Percentiles rank a stretch among this genome's conserved stretches.
Evolutionary conservation across 2,113 vertebrate genomes (phyloP).

Genomic region (Periophthalmus modestus): DNA sequence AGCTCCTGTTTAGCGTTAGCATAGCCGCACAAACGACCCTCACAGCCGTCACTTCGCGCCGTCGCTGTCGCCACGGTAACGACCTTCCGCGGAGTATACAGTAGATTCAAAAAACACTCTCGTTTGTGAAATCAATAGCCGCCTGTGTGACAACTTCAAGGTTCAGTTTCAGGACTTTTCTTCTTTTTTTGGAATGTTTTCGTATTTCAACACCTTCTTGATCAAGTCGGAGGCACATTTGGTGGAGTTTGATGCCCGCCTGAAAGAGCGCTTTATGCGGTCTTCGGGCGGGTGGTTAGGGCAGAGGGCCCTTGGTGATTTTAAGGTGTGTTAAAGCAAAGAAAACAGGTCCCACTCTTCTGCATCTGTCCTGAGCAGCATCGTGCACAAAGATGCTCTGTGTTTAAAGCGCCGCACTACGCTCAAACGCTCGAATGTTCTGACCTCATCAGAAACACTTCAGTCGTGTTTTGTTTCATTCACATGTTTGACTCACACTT

Average conservation of each 20-base stretch:
- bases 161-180: constrained; percentile 35
- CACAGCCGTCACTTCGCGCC: constrained; percentile 52
- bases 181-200: constrained; percentile 37
- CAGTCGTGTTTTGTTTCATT: no score
- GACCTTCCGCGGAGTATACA: constrained; percentile 47
- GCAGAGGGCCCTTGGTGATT: constrained; percentile 52
- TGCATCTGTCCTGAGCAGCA: no score
- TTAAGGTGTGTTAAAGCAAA: constrained; percentile 69
- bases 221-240: constrained; percentile 55
- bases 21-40: constrained; percentile 59
- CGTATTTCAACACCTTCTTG: constrained; percentile 55
- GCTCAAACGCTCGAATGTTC: not conserved
- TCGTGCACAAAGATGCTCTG: constrained; percentile 78
- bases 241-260: constrained; percentile 43
- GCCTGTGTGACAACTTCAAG: constrained; percentile 51
- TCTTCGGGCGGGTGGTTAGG: constrained; percentile 27
- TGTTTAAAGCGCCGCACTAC: constrained; percentile 25
- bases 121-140: constrained; percentile 59
- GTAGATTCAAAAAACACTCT: constrained; percentile 50
- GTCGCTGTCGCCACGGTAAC: constrained; percentile 36
- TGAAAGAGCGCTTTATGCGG: constrained; percentile 71
- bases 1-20: constrained; percentile 27
- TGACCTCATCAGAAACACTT: no score
- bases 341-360: constrained; percentile 49
- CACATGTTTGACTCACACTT: no score